Evolutionary conservation across 2,797 vertebrate species (phyloP).

Genomic region (Gambelia wislizenii): DNA sequence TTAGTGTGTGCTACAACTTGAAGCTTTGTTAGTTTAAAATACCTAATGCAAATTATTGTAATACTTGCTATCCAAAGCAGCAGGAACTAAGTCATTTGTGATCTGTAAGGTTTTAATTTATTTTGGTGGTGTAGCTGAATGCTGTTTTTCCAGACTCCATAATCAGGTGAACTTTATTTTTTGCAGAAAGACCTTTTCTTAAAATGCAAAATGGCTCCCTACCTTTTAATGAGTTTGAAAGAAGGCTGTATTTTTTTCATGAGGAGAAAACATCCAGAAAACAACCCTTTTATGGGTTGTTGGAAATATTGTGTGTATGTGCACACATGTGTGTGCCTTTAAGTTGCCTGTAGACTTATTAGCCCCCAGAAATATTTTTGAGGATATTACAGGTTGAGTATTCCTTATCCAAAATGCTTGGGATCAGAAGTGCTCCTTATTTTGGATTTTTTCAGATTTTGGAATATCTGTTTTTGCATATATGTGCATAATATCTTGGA

Average conservation of each 20-base stretch:
- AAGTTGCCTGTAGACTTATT: too few species aligned
- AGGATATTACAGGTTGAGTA: too few species aligned
- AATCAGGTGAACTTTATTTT: conserved; percentile 14
- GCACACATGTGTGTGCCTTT: too few species aligned
- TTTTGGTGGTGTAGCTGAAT: conserved; percentile 28
- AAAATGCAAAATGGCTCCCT: conserved; percentile 3
- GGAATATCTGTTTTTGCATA: too few species aligned
- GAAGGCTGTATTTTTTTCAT: not conserved
- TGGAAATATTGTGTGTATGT: not conserved
- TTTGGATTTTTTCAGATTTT: too few species aligned
- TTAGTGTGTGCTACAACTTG: not conserved
- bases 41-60: conserved; percentile 26
- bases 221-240: not conserved
- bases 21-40: conserved; percentile 41
- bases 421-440: too few species aligned
- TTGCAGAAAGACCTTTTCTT: conserved; percentile 17
- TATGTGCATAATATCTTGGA: too few species aligned
- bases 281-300: not conserved
- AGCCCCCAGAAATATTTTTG: conserved; percentile 12
- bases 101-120: conserved; percentile 42
- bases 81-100: conserved; percentile 34
- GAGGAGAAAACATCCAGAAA: not conserved
- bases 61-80: conserved; percentile 29
- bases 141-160: conserved; percentile 37
- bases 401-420: too few species aligned